A percentile compares a stretch with the other conserved stretches of the same genome.
phyloP scores from a whole-genome alignment of 1,140 invertebrate genomes.

The Tribolium madens region DNA sequence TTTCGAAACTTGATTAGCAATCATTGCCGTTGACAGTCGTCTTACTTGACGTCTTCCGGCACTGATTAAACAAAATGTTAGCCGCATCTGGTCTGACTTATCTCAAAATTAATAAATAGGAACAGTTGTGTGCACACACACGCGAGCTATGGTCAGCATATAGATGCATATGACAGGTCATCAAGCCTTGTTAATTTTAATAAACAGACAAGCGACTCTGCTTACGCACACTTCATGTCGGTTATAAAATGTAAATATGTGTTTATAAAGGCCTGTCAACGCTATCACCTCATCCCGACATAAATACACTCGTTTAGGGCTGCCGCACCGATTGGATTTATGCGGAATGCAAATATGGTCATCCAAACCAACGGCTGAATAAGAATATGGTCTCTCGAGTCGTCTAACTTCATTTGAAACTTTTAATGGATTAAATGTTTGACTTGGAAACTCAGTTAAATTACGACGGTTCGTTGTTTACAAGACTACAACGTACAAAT shows the following conservation, averaged over 20 bases:
- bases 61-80: slow-evolving; percentile 10
- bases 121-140: slow-evolving; percentile 13
- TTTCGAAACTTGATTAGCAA: not conserved
- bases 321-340: no score
- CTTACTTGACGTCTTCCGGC: slow-evolving; percentile 4
- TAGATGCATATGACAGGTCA: slow-evolving; percentile 47
- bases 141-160: slow-evolving; percentile 8
- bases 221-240: slow-evolving; percentile 41
- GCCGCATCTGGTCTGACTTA: not conserved
- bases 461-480: slow-evolving; percentile 22
- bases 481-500: slow-evolving; percentile 1
- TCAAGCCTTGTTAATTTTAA: slow-evolving; percentile 49
- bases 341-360: no score
- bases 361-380: no score
- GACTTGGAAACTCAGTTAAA: slow-evolving; percentile 5
- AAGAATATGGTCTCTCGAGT: no score
- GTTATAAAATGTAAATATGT: slow-evolving; percentile 48
- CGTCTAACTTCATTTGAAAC: not conserved
- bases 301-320: slow-evolving; percentile 30
- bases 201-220: slow-evolving; percentile 43
- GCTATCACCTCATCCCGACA: slow-evolving; percentile 4
- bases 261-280: slow-evolving; percentile 37
- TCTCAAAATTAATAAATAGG: slow-evolving; percentile 10
- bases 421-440: slow-evolving; percentile 4
- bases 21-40: slow-evolving; percentile 6